These are phyloP conservation scores for Phenganax marumi DNA, from an alignment of 92 coral and sea anemone species.

Conservation along the genomic window DNA sequence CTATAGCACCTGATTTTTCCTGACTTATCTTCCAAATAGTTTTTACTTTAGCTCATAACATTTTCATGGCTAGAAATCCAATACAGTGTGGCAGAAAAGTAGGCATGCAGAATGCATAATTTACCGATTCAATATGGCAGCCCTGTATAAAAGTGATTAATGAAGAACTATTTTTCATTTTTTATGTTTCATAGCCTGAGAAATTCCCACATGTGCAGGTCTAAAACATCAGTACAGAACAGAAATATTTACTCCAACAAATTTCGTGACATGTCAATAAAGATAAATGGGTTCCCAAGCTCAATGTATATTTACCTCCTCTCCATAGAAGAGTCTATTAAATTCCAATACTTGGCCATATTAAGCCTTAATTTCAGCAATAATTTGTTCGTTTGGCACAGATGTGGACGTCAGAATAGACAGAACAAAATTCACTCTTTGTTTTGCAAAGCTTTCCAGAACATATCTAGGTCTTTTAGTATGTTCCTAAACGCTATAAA, in stretches of 20 bases:
- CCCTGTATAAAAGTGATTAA: neutral
- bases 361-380: neutral
- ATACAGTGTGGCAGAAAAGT: neutral
- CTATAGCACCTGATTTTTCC: no score
- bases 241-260: neutral
- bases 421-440: neutral
- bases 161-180: neutral
- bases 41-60: no score
- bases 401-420: neutral
- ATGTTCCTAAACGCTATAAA: slow-evolving; percentile 21
- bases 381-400: neutral
- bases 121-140: no score
- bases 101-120: neutral
- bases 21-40: no score
- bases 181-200: neutral
- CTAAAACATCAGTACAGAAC: neutral
- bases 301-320: neutral
- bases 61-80: slow-evolving; percentile 1
- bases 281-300: neutral
- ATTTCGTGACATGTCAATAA: neutral
- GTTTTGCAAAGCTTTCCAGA: slow-evolving; percentile 10
- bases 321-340: neutral
- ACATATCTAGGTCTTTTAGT: slow-evolving; percentile 25
- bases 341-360: neutral
- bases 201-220: slow-evolving; percentile 15